Conservation (phyloP, 2,888 invertebrate genomes). For the Acrobasis repandana region DNA sequence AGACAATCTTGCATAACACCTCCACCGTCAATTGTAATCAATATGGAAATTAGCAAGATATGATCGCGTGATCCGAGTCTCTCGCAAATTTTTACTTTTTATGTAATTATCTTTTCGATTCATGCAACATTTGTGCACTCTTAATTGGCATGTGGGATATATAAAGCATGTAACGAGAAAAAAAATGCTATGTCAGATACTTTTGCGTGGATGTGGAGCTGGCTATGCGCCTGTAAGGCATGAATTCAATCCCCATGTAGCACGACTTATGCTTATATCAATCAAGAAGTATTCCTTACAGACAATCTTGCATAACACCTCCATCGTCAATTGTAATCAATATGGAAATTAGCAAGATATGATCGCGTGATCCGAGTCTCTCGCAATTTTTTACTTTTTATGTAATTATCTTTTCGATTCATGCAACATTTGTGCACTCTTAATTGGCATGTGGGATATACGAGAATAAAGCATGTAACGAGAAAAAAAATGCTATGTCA, state of each 20-base stretch:
- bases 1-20: constrained; percentile 8
- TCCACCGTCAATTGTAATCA: constrained; percentile 57
- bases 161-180: neutral
- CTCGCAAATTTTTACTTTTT: constrained; percentile 36
- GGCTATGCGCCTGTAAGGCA: no score
- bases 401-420: constrained; percentile 51
- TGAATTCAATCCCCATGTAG: no score
- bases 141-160: constrained; percentile 39
- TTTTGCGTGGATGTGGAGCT: no score
- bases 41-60: constrained; percentile 58
- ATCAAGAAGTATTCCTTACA: no score
- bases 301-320: constrained; percentile 9
- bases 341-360: constrained; percentile 56
- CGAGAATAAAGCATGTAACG: neutral
- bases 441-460: constrained; percentile 39
- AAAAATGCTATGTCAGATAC: neutral
- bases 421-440: constrained; percentile 46
- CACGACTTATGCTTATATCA: no score
- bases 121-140: constrained; percentile 46
- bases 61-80: constrained; percentile 43
- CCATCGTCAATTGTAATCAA: constrained; percentile 59
- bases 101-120: constrained; percentile 51
- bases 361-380: constrained; percentile 42
- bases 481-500: neutral
- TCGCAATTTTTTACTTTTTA: constrained; percentile 38